Evolutionary conservation across 1,140 invertebrate species (phyloP).

Genomic region (Zaprionus capensis): DNA sequence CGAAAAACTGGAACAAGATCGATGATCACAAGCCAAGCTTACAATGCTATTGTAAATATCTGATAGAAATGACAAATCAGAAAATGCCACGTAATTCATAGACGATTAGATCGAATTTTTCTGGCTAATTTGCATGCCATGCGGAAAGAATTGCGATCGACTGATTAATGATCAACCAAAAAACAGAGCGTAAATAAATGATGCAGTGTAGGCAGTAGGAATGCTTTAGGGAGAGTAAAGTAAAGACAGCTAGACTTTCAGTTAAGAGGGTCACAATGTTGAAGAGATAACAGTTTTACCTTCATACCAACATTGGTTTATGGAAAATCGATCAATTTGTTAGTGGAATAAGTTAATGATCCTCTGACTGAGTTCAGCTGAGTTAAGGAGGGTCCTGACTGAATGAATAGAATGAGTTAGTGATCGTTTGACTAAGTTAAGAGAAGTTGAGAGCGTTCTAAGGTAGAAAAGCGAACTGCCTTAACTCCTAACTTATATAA

Average conservation of each 20-base stretch:
- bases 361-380: too few species aligned
- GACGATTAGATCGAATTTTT: constrained; percentile 12
- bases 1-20: constrained; percentile 68
- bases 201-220: neutral
- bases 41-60: constrained; percentile 12
- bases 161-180: constrained; percentile 31
- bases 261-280: neutral
- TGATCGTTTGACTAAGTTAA: too few species aligned
- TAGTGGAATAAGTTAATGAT: too few species aligned
- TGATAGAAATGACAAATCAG: constrained; percentile 15
- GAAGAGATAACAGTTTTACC: neutral
- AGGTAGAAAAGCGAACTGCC: too few species aligned
- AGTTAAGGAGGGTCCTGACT: too few species aligned
- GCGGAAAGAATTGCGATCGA: constrained; percentile 30
- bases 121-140: constrained; percentile 55
- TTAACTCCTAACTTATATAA: too few species aligned
- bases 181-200: constrained; percentile 9
- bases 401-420: too few species aligned
- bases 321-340: neutral
- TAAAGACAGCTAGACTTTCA: neutral
- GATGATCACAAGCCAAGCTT: constrained; percentile 33
- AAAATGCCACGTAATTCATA: neutral
- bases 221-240: neutral
- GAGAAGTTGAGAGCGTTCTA: too few species aligned
- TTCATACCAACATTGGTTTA: neutral